Evolutionary conservation across 2,888 invertebrate genomes (phyloP).

Genomic region (Drosophila flavopinicola): DNA sequence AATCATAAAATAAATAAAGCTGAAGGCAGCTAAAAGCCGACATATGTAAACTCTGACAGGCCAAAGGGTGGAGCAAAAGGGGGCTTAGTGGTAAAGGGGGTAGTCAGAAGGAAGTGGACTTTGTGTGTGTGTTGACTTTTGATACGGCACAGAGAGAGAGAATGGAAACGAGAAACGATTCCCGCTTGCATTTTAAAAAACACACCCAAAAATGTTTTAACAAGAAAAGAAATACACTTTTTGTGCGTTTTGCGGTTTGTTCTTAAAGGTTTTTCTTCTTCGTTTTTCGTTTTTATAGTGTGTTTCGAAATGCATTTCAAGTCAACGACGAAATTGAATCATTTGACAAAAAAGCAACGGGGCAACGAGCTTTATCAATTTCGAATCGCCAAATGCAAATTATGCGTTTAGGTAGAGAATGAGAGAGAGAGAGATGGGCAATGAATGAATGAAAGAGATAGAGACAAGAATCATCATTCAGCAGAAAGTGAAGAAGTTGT

Average conservation of each 20-base stretch:
- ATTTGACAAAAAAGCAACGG: conserved; percentile 68
- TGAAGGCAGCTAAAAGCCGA: conserved; percentile 55
- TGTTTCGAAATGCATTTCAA: conserved; percentile 62
- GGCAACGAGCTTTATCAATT: conserved; percentile 64
- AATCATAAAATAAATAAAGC: conserved; percentile 59
- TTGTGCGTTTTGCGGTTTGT: neutral
- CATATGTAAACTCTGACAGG: conserved; percentile 69
- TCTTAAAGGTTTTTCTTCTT: conserved; percentile 14
- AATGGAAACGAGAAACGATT: conserved; percentile 9
- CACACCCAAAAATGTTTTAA: conserved; percentile 51
- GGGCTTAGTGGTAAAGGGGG: conserved; percentile 4
- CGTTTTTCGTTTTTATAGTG: conserved; percentile 3
- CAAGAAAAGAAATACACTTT: conserved; percentile 39
- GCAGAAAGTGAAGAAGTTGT: conserved; percentile 45
- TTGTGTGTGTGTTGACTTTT: conserved; percentile 28
- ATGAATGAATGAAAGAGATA: neutral
- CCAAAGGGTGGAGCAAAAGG: conserved; percentile 11
- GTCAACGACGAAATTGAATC: conserved; percentile 76
- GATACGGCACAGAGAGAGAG: conserved; percentile 24
- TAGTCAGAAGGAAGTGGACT: conserved; percentile 27
- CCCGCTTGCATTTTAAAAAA: conserved; percentile 43
- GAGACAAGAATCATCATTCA: conserved; percentile 5
- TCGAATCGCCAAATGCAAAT: conserved; percentile 64
- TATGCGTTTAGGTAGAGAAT: conserved; percentile 69
- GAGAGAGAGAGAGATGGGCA: neutral